Evolutionary conservation across 2,113 vertebrate genomes (phyloP).

Genomic region (Eurypyga helias): DNA sequence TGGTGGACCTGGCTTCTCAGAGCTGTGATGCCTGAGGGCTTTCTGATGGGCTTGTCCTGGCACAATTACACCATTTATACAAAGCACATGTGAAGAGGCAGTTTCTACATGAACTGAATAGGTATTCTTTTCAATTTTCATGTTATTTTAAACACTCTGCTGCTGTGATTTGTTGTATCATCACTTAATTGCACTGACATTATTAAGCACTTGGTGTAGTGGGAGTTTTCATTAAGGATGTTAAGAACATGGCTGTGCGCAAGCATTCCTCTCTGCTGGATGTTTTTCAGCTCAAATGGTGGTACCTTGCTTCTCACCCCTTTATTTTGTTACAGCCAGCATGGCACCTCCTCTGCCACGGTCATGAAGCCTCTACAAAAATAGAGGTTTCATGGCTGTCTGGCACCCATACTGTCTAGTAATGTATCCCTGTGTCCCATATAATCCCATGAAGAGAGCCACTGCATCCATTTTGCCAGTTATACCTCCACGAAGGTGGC

Average conservation of each 20-base stretch:
- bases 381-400: not conserved
- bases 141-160: not conserved
- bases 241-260: not conserved
- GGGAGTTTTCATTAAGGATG: not conserved
- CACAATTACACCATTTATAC: not conserved
- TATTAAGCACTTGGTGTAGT: not conserved
- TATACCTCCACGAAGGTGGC: not conserved
- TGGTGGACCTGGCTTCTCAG: not conserved
- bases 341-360: not conserved
- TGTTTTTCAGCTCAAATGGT: not conserved
- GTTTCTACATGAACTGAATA: not conserved
- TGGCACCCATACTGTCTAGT: not conserved
- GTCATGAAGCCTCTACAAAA: not conserved
- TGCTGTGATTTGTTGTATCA: not conserved
- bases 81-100: not conserved
- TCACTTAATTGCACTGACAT: not conserved
- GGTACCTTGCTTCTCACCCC: not conserved
- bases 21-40: rapidly evolving
- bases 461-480: not conserved
- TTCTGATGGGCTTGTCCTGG: not conserved
- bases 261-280: not conserved
- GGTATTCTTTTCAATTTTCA: not conserved
- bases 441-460: not conserved
- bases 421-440: not conserved
- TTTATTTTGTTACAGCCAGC: not conserved